Percentiles rank a stretch among this genome's conserved stretches.
Conservation (phyloP, 2,797 vertebrate genomes). For the Neopelma chrysocephalum region DNA sequence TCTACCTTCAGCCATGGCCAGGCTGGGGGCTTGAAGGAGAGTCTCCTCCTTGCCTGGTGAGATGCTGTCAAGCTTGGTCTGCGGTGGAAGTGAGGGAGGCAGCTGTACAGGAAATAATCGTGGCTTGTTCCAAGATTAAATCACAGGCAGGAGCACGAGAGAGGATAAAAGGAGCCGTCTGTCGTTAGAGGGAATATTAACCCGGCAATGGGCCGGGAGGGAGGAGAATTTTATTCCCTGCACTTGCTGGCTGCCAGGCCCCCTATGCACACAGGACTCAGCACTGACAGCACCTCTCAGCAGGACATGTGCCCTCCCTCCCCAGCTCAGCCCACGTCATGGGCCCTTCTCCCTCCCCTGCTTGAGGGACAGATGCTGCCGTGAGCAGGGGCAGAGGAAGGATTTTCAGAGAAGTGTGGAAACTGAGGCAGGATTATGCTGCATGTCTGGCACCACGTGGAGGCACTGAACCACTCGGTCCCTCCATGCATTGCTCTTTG, state of each 20-base stretch:
- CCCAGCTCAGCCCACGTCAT: rapidly evolving
- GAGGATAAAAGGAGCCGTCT: conserved; percentile 81
- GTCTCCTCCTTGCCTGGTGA: neutral
- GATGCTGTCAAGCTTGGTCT: conserved; percentile 24
- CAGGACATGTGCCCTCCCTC: neutral
- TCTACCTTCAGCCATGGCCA: rapidly evolving
- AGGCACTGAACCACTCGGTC: neutral
- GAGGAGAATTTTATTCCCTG: conserved; percentile 32
- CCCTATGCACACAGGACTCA: neutral
- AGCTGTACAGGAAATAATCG: conserved; percentile 75
- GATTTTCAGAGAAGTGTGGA: neutral
- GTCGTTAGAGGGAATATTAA: conserved; percentile 84
- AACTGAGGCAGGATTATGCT: neutral
- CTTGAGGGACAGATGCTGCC: neutral
- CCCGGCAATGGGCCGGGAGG: neutral
- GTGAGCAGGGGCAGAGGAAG: neutral
- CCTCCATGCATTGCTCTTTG: neutral
- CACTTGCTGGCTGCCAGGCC: conserved; percentile 42
- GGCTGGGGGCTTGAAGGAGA: neutral
- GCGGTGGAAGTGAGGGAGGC: conserved; percentile 57
- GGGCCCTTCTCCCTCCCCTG: neutral
- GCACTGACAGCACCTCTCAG: conserved; percentile 56
- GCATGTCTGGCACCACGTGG: rapidly evolving
- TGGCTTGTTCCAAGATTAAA: conserved; percentile 70
- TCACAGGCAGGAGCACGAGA: conserved; percentile 66